Evolutionary conservation across 2,888 invertebrate species (phyloP).

Genomic region (Tromatobia lineatoria): DNA sequence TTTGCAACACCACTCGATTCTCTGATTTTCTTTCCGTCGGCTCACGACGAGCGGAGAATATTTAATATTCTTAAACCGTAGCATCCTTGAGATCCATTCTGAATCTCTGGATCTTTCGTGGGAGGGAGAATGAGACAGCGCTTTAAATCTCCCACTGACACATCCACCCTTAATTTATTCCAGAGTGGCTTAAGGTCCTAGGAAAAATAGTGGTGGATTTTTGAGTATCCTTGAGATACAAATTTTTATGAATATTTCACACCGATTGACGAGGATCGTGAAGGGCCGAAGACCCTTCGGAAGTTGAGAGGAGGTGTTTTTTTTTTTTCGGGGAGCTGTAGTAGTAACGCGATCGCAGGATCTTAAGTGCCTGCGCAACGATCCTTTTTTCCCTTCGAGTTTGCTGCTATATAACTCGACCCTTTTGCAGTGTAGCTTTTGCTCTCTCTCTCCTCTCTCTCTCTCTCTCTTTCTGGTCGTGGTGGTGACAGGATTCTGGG

Average conservation of each 20-base stretch:
- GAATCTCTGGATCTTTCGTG: neutral
- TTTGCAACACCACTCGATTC: neutral
- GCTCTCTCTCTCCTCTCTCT: slow-evolving; percentile 31
- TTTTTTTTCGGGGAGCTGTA: slow-evolving; percentile 14
- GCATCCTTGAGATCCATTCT: neutral
- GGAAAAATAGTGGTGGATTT: slow-evolving; percentile 16
- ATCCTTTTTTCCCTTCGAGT: slow-evolving; percentile 55
- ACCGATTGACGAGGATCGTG: slow-evolving; percentile 19
- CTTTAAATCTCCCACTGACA: slow-evolving; percentile 20
- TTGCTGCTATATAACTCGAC: slow-evolving; percentile 46
- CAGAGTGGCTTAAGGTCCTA: neutral
- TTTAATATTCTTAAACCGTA: neutral
- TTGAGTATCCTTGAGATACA: slow-evolving; percentile 1
- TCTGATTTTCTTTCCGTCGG: slow-evolving; percentile 63
- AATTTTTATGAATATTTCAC: slow-evolving; percentile 28
- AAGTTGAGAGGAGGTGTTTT: slow-evolving; percentile 8
- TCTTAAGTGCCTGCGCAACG: slow-evolving; percentile 48
- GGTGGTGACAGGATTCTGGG: slow-evolving; percentile 84
- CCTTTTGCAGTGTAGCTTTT: slow-evolving; percentile 56
- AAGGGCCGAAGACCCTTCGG: neutral
- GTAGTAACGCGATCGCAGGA: slow-evolving; percentile 61
- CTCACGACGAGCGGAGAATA: slow-evolving; percentile 11
- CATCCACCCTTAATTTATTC: slow-evolving; percentile 49
- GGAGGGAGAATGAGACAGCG: slow-evolving; percentile 41
- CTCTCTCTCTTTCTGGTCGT: slow-evolving; percentile 28